Percentiles rank a stretch among this genome's conserved stretches.
phyloP scores from a whole-genome alignment of 2,888 invertebrate genomes.

The Halictus ligatus region DNA sequence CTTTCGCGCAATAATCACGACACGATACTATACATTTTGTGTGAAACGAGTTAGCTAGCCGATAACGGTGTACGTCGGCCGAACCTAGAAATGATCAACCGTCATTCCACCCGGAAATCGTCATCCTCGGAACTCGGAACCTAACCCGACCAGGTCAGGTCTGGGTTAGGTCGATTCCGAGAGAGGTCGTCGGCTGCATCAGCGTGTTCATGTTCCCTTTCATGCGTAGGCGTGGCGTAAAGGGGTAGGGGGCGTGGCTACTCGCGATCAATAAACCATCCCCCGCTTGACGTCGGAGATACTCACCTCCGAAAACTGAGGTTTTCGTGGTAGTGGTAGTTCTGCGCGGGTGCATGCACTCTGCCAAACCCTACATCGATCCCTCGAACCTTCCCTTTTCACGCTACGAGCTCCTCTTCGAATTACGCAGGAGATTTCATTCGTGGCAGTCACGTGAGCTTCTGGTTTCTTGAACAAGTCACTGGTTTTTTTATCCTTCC shows the following conservation, averaged over 20 bases:
- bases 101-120: background rate
- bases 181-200: slow-evolving; percentile 56
- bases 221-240: slow-evolving; percentile 77
- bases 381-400: slow-evolving; percentile 48
- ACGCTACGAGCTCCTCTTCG: slow-evolving; percentile 51
- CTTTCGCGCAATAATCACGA: background rate
- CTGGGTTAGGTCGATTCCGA: slow-evolving; percentile 31
- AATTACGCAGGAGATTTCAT: slow-evolving; percentile 77
- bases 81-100: background rate
- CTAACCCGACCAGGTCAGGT: background rate
- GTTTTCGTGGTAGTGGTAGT: slow-evolving; percentile 43
- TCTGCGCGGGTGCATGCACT: slow-evolving; percentile 68
- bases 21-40: background rate
- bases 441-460: slow-evolving; percentile 72
- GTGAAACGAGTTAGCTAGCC: background rate
- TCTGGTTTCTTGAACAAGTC: slow-evolving; percentile 22
- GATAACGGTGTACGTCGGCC: background rate
- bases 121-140: background rate
- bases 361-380: slow-evolving; percentile 78
- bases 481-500: slow-evolving; percentile 10
- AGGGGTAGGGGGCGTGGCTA: slow-evolving; percentile 81
- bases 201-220: slow-evolving; percentile 37
- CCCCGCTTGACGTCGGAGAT: slow-evolving; percentile 48
- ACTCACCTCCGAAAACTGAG: slow-evolving; percentile 71
- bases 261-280: slow-evolving; percentile 81